Conservation (phyloP, 2,888 invertebrate species). For the Subacronicta megacephala region DNA sequence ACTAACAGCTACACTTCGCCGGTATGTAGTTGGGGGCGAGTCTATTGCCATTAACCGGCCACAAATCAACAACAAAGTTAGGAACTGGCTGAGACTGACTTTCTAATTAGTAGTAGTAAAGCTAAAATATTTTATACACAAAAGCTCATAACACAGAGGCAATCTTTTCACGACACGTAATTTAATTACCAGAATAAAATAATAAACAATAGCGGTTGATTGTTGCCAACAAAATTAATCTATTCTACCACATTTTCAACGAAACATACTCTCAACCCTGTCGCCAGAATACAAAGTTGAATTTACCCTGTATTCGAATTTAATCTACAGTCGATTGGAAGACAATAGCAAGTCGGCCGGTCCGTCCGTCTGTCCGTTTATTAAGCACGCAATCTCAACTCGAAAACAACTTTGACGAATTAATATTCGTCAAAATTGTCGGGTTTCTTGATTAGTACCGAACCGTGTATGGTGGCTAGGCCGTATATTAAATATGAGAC, state of each 20-base stretch:
- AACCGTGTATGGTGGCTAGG: constrained; percentile 52
- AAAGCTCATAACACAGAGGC: constrained; percentile 20
- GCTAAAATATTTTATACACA: constrained; percentile 5
- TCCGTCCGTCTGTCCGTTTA: constrained; percentile 71
- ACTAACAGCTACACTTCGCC: no score
- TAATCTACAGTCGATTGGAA: constrained; percentile 51
- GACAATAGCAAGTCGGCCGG: constrained; percentile 58
- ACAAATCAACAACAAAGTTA: no score
- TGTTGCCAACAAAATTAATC: constrained; percentile 55
- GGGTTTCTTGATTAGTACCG: constrained; percentile 77
- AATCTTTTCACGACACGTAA: constrained; percentile 34
- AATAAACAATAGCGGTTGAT: constrained; percentile 52
- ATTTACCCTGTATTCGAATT: constrained; percentile 25
- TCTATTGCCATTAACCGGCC: no score
- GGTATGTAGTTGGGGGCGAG: no score
- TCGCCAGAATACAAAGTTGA: not conserved
- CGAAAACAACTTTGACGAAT: constrained; percentile 82
- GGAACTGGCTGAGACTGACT: no score
- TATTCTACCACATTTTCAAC: constrained; percentile 15
- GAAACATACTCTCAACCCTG: constrained; percentile 18
- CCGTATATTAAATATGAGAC: not conserved
- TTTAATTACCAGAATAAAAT: constrained; percentile 58
- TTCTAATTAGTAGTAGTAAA: no score
- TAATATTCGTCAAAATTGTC: constrained; percentile 83
- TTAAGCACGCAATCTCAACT: constrained; percentile 84